Evolutionary conservation across 2,113 vertebrate species (phyloP), one percentile per base, ranked within the genome.

Genomic region (Lagenorhynchus albirostris): DNA sequence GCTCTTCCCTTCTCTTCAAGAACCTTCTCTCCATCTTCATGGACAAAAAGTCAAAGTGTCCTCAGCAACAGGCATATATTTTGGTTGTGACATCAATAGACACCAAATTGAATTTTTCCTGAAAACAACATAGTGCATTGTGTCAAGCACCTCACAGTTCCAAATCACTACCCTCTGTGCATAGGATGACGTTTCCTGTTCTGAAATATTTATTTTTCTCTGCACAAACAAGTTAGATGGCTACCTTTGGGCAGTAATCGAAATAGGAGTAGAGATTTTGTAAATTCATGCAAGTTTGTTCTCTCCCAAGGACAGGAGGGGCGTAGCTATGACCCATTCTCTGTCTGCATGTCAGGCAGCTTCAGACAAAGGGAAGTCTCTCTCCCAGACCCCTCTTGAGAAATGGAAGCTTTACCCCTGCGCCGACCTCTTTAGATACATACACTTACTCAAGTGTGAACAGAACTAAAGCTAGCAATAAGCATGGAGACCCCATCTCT

Each of bases 41-140:
- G 96, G 97, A 98, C 97, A 98, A 98, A 50, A 98, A 98, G 98
- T 98, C 97, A 98, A 55, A 89, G 95, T 97, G 98, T 97, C 96
- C 93, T 98, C 97, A 98, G 92, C 1, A 29, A 96, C 95, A 97
- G 96, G 98, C 96, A 98, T 89, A 82, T 97, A 98, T 98, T 98
- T 98, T 98, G 97, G 97, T 98, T 94, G 89, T 93, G 97, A 96
- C 98, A 97, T 98, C 98, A 98, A 98, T 95, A 98, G 74, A 97
- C 94, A 96, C 60, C 92, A 98, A 98, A 92, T 63, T 89, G 91
- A 97, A 95, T 97, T 98, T 98, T 98, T 97, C 90, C 94, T 92
- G 79, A 97, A 98, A 97, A 89, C 62, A 97, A 97, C 62, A 70
- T 41, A 96, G 94, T 92, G 92, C 96, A 96, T 38, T 96, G 92